Evolutionary conservation across 92 coral and sea anemone genomes (phyloP), one percentile per base, ranked within the genome.

Genomic region (Epizoanthus scotinus): DNA sequence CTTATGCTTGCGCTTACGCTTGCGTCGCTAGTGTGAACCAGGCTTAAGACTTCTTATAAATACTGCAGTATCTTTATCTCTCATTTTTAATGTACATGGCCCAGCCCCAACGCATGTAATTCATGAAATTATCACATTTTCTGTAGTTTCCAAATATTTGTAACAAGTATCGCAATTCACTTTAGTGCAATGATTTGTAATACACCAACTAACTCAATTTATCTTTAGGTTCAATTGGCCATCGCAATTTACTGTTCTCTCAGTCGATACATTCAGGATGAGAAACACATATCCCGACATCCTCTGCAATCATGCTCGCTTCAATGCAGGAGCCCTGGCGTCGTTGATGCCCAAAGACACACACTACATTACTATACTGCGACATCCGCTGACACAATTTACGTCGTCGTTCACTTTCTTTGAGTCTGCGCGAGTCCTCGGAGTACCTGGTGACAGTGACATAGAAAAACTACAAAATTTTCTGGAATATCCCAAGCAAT

Each of bases 251-350:
- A 58, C 81, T 6, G 81, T 38, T 6, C 81, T 75, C 68, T 59
- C 81, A 3, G 81, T 75, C 12, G 81, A 75, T 68, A 75, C 81
- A 20, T 75, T 75, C 63, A 36, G 81, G 20, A 31, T 75, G 81
- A 21, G 27, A 28, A 75, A 75, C 67, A 75, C 38, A 5, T 9
- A 78, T 12, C 91, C 97, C 38, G 83, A 88, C 65, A 85, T 92
- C 69, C 90, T 92, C 8, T 89, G 93, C 87, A 92, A 90, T 52
- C 97, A 92, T 63, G 97, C 97, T 14, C 87, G 97, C 15, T 86
- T 79, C 86, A 89, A 89, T 74, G 82, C 47, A 62, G 56, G 42
- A 2, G 83, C 97, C 0, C 62, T 92, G 86, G 60, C 79, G 27
- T 57, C 79, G 54, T 67, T 92, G 38, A 85, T 92, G 52, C 97